Base-by-base conservation (phyloP, 2,888 invertebrate genomes). In the Ennomos erosarius region DNA sequence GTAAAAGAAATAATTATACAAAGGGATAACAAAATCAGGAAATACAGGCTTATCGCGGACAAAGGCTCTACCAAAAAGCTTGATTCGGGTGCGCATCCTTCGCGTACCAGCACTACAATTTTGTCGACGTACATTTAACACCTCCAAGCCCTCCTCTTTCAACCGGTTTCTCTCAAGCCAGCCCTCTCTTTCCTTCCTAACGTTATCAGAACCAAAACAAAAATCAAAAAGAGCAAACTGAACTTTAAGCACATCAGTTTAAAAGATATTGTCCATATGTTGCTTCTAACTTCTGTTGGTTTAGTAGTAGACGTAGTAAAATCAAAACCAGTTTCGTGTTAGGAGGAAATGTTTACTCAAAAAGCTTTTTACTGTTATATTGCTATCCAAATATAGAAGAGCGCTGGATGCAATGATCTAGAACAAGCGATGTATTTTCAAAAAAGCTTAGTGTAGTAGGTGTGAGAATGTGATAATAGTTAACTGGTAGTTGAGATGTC, bases 261-360 rank as follows among this genome's bases (percentile, higher is more conserved):
- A 64, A 62, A 56, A 55, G 52, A 16, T 56, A 52, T 62, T 59
- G 16, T 64, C 43, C 51, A 44, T 10, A 43, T 48, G 55, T 33
- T 47, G 33, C 59, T 55, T 48, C 10, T 33, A 33, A 54, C 59
- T 59, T 58, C 59, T 78, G 75, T 82, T 79, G 75, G 76, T 78
- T 76, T 75, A 76, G 80, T 90, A 90, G 90, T 90, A 90, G 82
- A 73, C 83, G 87, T 90, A 90, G 91, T 90, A 90, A 58, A 89
- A 77, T 73, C 69, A 81, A 51, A 90, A 90, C 90, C 70, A 78
- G 90, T 90, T 90, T 81, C 67, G 71, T 78, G 77, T 71, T 84
- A 82, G 83, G 79, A 82, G 82, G 83, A 82, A 85, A 78, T 81
- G 82, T 78, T 81, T 82, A 86, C 82, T 85, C 76, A 82, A 84